Conservation (phyloP, 2,797 vertebrate genomes). For the Myiotriccus ornatus region DNA sequence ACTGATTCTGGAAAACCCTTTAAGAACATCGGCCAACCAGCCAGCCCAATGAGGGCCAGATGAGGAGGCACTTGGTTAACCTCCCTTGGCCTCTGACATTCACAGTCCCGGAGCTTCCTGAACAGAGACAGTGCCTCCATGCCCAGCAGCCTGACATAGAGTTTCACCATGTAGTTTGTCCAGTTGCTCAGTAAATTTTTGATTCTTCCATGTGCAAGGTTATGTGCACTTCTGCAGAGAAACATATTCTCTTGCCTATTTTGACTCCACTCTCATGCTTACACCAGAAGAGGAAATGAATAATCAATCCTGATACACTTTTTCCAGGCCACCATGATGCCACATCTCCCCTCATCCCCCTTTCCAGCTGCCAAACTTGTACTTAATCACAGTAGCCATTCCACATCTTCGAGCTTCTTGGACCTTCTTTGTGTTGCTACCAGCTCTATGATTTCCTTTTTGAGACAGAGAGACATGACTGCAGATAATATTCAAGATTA, state of each 20-base stretch:
- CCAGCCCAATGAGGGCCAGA: neutral
- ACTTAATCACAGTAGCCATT: neutral
- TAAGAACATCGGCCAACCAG: neutral
- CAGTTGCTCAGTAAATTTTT: neutral
- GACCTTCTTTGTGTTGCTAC: neutral
- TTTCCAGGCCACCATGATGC: neutral
- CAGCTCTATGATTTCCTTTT: neutral
- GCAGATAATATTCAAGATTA: neutral
- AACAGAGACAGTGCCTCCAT: accelerated
- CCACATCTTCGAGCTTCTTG: neutral
- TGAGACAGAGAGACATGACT: neutral
- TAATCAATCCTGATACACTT: neutral
- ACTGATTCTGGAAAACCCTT: neutral
- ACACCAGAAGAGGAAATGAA: neutral
- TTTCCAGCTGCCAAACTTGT: neutral
- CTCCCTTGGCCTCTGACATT: neutral
- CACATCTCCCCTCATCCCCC: neutral
- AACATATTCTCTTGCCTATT: neutral
- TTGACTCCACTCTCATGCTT: neutral
- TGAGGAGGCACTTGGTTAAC: neutral
- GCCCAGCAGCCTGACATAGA: neutral
- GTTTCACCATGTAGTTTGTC: neutral
- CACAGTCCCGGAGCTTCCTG: accelerated
- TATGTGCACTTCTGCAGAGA: neutral
- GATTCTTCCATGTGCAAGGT: neutral